phyloP scores from a whole-genome alignment of 2,113 vertebrate genomes.

The Elephantulus edwardii region DNA sequence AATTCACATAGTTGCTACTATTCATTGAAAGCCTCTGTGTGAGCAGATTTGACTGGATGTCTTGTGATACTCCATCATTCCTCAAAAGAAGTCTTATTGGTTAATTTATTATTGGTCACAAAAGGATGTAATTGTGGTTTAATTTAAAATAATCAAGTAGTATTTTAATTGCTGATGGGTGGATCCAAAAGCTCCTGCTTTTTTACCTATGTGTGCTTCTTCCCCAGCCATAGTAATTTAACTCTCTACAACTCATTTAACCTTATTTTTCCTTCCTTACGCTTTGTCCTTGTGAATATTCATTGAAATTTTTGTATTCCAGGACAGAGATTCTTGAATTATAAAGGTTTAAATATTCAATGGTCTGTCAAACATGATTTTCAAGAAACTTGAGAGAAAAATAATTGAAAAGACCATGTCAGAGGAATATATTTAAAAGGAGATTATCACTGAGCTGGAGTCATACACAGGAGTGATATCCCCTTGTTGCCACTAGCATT shows the following conservation, averaged over 20 bases:
- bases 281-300: not conserved
- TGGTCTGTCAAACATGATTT: conserved; percentile 6
- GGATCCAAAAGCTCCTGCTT: not conserved
- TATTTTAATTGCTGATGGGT: not conserved
- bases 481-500: not conserved
- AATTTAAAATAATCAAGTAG: not conserved
- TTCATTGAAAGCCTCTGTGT: not conserved
- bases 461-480: too few species aligned
- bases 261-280: not conserved
- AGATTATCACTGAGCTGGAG: conserved; percentile 6
- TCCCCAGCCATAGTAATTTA: not conserved
- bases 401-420: not conserved
- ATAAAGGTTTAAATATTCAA: not conserved
- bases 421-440: not conserved
- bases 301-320: not conserved
- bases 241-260: not conserved
- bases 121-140: not conserved
- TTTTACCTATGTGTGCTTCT: not conserved
- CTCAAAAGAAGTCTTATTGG: not conserved
- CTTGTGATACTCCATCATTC: not conserved
- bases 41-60: not conserved
- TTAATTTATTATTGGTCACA: not conserved
- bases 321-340: not conserved
- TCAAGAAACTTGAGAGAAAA: conserved; percentile 35
- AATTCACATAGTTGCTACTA: not conserved